Conservation (phyloP, 2,113 vertebrate species). For the Xyrauchen texanus region DNA sequence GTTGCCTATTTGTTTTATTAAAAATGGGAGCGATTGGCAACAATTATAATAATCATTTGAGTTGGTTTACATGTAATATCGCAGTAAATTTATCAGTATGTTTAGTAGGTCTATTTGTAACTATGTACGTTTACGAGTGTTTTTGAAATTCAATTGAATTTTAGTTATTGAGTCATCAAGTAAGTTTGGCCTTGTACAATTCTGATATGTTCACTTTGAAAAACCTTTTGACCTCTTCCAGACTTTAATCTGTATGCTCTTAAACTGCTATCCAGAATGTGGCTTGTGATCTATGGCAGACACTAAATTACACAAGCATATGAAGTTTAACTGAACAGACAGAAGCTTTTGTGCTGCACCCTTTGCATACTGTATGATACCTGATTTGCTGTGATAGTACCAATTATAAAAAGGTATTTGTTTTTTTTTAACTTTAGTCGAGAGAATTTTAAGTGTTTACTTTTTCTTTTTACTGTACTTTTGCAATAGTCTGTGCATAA, state of each 20-base stretch:
- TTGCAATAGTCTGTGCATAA: conserved; percentile 32
- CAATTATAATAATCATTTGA: neutral
- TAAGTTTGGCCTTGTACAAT: conserved; percentile 11
- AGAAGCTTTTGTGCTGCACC: conserved; percentile 35
- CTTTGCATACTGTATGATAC: conserved; percentile 28
- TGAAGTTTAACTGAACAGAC: conserved; percentile 24
- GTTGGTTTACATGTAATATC: neutral
- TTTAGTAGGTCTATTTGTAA: conserved; percentile 10
- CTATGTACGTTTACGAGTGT: conserved; percentile 29
- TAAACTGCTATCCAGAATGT: conserved; percentile 27
- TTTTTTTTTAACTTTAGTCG: conserved; percentile 33
- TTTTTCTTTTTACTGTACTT: conserved; percentile 38
- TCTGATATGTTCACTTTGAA: conserved; percentile 20
- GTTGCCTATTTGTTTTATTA: no score
- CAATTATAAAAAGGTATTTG: conserved; percentile 50
- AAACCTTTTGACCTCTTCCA: conserved; percentile 11
- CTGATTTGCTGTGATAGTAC: conserved; percentile 50
- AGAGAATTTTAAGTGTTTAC: conserved; percentile 49
- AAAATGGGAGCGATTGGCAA: neutral
- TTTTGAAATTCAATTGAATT: neutral
- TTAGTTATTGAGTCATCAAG: neutral
- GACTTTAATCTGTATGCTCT: conserved; percentile 11
- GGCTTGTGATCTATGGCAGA: conserved; percentile 30
- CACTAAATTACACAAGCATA: conserved; percentile 2
- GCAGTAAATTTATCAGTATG: neutral